phyloP scores from a whole-genome alignment of 1,140 invertebrate species.

The Adoxophyes honmai region DNA sequence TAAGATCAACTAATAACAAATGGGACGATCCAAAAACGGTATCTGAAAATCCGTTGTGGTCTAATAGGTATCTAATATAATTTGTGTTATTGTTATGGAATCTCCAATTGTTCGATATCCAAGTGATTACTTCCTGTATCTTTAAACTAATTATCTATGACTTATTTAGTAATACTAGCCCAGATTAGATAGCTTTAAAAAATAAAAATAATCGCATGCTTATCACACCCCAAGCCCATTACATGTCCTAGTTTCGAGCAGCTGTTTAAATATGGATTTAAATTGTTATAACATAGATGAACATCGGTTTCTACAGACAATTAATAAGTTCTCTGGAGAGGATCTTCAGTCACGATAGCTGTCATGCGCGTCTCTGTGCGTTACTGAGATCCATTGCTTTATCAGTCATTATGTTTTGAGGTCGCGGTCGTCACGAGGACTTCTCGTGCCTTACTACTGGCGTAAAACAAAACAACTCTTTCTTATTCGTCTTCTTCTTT shows the following conservation, averaged over 20 bases:
- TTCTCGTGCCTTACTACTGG: slow-evolving; percentile 24
- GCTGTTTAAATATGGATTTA: background rate
- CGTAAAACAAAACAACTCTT: background rate
- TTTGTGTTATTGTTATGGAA: too few species aligned
- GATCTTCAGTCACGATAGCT: slow-evolving; percentile 11
- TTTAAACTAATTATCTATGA: background rate
- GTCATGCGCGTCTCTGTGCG: background rate
- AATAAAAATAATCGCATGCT: background rate
- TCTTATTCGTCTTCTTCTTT: background rate
- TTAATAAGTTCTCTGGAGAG: background rate
- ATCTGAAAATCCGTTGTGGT: too few species aligned
- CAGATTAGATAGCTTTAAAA: background rate
- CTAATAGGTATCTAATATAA: too few species aligned
- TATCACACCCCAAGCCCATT: slow-evolving; percentile 10
- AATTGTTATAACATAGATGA: background rate
- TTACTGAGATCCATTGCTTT: slow-evolving; percentile 28
- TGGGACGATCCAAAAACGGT: too few species aligned
- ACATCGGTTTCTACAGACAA: background rate
- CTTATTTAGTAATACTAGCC: background rate
- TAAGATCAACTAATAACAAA: too few species aligned
- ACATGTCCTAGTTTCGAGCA: background rate
- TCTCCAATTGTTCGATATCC: too few species aligned
- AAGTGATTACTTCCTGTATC: too few species aligned
- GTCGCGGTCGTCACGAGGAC: slow-evolving; percentile 25
- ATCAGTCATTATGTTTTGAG: slow-evolving; percentile 32